Conservation (phyloP, 2,797 vertebrate genomes). For the Bufotes viridis region DNA sequence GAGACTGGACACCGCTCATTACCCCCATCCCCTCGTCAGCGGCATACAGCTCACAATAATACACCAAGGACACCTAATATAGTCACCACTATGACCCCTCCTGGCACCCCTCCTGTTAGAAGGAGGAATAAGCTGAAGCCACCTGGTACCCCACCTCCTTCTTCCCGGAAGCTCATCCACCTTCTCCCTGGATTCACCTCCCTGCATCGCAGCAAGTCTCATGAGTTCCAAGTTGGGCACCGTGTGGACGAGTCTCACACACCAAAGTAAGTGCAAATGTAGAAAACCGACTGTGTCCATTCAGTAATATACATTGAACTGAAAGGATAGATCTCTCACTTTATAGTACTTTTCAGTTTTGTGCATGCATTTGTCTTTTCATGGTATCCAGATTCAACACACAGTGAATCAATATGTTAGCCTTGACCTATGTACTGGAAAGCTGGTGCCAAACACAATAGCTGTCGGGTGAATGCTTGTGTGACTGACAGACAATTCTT, state of each 20-base stretch:
- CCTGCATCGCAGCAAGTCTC: conserved; percentile 96
- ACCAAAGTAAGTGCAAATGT: conserved; percentile 86
- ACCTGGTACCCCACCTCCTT: conserved; percentile 90
- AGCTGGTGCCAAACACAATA: too few species aligned
- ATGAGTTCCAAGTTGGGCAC: conserved; percentile 96
- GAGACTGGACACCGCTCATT: conserved; percentile 88
- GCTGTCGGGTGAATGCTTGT: too few species aligned
- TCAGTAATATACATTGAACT: not conserved
- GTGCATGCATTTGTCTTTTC: not conserved
- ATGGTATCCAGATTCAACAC: too few species aligned
- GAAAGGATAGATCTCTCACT: not conserved
- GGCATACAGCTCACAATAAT: conserved; percentile 87
- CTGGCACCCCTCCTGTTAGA: conserved; percentile 86
- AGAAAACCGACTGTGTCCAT: not conserved
- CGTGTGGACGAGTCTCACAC: conserved; percentile 90
- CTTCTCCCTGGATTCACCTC: conserved; percentile 93
- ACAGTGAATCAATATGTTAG: too few species aligned
- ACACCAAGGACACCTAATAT: conserved; percentile 92
- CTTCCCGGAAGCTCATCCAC: conserved; percentile 93
- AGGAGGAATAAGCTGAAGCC: conserved; percentile 92
- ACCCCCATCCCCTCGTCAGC: conserved; percentile 92
- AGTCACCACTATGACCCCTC: conserved; percentile 87
- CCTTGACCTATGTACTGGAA: too few species aligned
- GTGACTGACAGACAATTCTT: too few species aligned
- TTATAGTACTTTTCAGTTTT: not conserved